Evolutionary conservation across 92 coral and sea anemone genomes (phyloP).

Genomic region (Epizoanthus scotinus): DNA sequence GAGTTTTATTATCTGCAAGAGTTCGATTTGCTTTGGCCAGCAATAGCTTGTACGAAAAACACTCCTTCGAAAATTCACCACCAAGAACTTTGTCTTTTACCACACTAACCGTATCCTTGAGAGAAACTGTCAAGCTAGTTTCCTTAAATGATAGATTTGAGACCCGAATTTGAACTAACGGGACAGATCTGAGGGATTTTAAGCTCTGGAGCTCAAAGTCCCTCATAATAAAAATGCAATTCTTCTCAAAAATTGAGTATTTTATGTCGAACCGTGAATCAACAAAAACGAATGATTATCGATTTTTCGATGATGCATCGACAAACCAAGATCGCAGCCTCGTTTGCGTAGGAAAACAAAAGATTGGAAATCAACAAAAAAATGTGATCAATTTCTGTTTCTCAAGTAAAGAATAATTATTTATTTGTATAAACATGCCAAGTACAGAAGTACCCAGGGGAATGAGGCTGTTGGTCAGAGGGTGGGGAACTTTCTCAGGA

Average conservation of each 20-base stretch:
- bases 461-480: slow-evolving; percentile 82
- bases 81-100: slow-evolving; percentile 88
- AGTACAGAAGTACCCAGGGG: slow-evolving; percentile 73
- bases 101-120: slow-evolving; percentile 61
- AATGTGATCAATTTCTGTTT: slow-evolving; percentile 14
- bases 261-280: slow-evolving; percentile 41
- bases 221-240: slow-evolving; percentile 74
- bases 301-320: slow-evolving; percentile 22
- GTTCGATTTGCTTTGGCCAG: slow-evolving; percentile 73
- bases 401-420: not conserved
- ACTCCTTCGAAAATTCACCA: slow-evolving; percentile 88
- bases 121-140: slow-evolving; percentile 66
- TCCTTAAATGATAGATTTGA: slow-evolving; percentile 86
- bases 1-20: slow-evolving; percentile 83
- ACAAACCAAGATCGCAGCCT: slow-evolving; percentile 3
- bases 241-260: slow-evolving; percentile 1
- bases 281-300: slow-evolving; percentile 32
- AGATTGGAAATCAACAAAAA: not conserved
- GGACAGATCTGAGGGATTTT: slow-evolving; percentile 80
- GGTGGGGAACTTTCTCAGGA: slow-evolving; percentile 97
- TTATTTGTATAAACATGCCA: slow-evolving; percentile 22
- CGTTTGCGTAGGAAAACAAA: slow-evolving; percentile 13
- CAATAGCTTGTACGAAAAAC: slow-evolving; percentile 81
- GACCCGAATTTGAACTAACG: slow-evolving; percentile 72
- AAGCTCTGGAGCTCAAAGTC: slow-evolving; percentile 95